Evolutionary conservation across 2,888 invertebrate species (phyloP).

Genomic region (Smittia sp.): DNA sequence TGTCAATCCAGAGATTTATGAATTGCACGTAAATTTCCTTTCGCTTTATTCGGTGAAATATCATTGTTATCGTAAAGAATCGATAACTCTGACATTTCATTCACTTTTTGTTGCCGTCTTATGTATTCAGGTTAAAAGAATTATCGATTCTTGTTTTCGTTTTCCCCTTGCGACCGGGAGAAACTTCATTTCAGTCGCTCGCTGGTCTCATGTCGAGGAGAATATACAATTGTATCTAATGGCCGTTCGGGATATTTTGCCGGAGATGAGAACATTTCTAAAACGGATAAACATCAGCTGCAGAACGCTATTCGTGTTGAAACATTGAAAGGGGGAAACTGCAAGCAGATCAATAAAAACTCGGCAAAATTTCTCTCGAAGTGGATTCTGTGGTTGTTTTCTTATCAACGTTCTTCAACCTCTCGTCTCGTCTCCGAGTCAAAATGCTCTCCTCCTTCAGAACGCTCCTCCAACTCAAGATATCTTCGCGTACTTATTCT

Average conservation of each 20-base stretch:
- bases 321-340: conserved; percentile 9
- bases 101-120: conserved; percentile 12
- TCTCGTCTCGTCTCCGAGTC: too few relatives aligned
- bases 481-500: not conserved
- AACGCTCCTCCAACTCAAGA: too few relatives aligned
- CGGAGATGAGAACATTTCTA: not conserved
- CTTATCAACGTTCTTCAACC: too few relatives aligned
- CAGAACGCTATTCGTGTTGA: not conserved
- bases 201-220: too few relatives aligned
- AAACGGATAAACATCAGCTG: conserved; percentile 23
- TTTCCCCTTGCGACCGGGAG: not conserved
- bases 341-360: conserved; percentile 10
- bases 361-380: not conserved
- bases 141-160: conserved; percentile 9
- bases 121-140: conserved; percentile 25
- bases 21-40: not conserved
- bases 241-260: not conserved
- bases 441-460: too few relatives aligned
- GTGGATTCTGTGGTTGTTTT: not conserved
- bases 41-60: conserved; percentile 18
- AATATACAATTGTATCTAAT: too few relatives aligned
- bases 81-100: conserved; percentile 35
- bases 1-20: conserved; percentile 32
- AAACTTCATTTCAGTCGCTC: too few relatives aligned
- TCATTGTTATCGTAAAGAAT: conserved; percentile 38